These are phyloP conservation scores for Drosophila trapezifrons DNA, from an alignment of 1,140 invertebrate species.

Conservation along the genomic window DNA sequence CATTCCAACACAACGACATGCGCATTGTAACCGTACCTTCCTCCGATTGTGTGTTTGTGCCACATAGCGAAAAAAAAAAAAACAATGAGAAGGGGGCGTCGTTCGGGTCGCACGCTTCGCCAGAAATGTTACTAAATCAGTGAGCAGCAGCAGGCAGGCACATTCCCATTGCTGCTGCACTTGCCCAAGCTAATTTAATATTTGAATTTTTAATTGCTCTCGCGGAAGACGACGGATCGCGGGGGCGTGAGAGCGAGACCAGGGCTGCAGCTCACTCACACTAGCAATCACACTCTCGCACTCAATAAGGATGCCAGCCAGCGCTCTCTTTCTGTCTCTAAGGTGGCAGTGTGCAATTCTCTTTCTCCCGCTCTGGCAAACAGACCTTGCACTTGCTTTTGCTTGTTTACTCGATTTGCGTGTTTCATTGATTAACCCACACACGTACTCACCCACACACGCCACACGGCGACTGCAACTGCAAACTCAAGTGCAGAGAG, in stretches of 20 bases:
- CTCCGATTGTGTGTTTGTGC: constrained; percentile 34
- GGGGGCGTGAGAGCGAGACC: constrained; percentile 49
- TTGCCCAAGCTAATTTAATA: constrained; percentile 38
- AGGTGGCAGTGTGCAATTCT: neutral
- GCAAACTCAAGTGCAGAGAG: constrained; percentile 33
- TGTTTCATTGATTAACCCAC: constrained; percentile 62
- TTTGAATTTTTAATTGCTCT: constrained; percentile 60
- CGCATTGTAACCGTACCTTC: constrained; percentile 55
- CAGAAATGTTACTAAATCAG: constrained; percentile 58
- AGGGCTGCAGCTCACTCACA: constrained; percentile 34
- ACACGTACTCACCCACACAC: constrained; percentile 21
- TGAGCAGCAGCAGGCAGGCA: constrained; percentile 15
- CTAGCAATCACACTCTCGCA: constrained; percentile 12
- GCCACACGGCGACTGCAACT: constrained; percentile 20
- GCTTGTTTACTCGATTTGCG: constrained; percentile 49
- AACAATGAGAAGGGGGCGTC: constrained; percentile 59
- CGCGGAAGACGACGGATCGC: constrained; percentile 7
- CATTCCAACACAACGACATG: constrained; percentile 70
- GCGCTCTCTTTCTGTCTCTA: constrained; percentile 3
- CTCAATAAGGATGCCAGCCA: constrained; percentile 17
- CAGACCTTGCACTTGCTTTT: constrained; percentile 75
- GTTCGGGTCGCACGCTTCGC: constrained; percentile 74
- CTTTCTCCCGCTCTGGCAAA: constrained; percentile 36
- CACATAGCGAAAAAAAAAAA: constrained; percentile 30
- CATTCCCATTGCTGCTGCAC: constrained; percentile 35